Evolutionary conservation across 2,113 vertebrate genomes (phyloP).

Genomic region (Myotis davidii): DNA sequence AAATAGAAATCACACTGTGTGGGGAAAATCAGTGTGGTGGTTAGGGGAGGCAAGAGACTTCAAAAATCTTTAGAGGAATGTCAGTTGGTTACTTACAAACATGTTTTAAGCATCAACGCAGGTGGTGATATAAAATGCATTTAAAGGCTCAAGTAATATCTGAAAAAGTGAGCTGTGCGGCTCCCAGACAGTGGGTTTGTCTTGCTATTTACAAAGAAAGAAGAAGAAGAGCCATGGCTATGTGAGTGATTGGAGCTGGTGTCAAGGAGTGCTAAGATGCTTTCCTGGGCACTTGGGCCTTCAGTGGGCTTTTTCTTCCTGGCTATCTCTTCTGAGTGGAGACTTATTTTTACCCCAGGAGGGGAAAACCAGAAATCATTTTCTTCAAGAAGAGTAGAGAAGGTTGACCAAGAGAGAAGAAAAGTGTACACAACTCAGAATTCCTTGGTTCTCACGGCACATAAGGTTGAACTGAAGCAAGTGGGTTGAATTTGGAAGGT

Average conservation of each 20-base stretch:
- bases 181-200: slow-evolving; percentile 13
- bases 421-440: not conserved
- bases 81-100: slow-evolving; percentile 61
- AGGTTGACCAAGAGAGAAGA: not conserved
- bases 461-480: not conserved
- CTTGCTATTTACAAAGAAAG: not conserved
- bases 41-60: not conserved
- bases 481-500: not conserved
- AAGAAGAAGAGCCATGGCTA: not conserved
- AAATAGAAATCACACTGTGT: not conserved
- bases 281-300: not conserved
- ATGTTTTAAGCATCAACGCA: slow-evolving; percentile 6
- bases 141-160: not conserved
- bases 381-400: not conserved
- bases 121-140: slow-evolving; percentile 75
- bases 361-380: slow-evolving; percentile 7
- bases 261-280: not conserved
- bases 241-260: not conserved
- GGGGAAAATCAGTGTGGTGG: not conserved
- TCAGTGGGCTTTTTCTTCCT: not conserved
- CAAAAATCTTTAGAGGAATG: slow-evolving; percentile 51
- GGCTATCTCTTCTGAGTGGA: slow-evolving; percentile 50
- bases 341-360: slow-evolving; percentile 20
- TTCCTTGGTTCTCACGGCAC: not conserved
- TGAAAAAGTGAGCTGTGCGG: slow-evolving; percentile 41